phyloP scores from a whole-genome alignment of 2,888 invertebrate genomes.

The Carpatolechia fugitivella region DNA sequence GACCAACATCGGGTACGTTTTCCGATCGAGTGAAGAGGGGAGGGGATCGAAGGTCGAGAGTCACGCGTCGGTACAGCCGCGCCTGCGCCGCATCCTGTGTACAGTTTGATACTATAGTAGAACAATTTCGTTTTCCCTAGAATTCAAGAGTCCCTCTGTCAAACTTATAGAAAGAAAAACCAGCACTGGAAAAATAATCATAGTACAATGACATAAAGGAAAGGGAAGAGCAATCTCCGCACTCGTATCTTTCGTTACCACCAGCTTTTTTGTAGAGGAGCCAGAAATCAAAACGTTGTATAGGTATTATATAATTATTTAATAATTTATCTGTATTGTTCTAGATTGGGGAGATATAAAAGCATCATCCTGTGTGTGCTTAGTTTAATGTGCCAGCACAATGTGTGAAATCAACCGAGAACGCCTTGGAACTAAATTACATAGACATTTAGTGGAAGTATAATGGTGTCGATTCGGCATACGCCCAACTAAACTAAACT shows the following conservation, averaged over 20 bases:
- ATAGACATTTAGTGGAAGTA: neutral
- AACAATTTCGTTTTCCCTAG: neutral
- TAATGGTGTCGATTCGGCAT: no score
- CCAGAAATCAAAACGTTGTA: no score
- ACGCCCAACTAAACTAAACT: no score
- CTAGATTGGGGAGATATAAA: no score
- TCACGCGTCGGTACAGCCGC: conserved; percentile 37
- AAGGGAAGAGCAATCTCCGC: no score
- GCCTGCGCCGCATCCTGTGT: conserved; percentile 24
- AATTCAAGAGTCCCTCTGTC: neutral
- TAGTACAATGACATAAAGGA: no score
- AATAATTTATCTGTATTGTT: no score
- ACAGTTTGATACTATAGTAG: conserved; percentile 20
- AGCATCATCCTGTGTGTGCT: neutral
- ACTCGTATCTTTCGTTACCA: no score
- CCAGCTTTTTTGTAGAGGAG: no score
- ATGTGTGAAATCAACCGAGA: conserved; percentile 20
- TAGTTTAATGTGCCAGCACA: neutral
- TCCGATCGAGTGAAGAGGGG: neutral
- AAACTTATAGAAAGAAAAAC: no score
- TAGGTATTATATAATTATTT: no score
- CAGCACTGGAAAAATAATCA: no score
- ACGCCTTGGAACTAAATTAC: neutral
- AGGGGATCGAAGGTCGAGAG: conserved; percentile 27
- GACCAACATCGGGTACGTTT: neutral